Conservation (phyloP, 2,113 vertebrate species). For the Ptychochromis oligacanthus region DNA sequence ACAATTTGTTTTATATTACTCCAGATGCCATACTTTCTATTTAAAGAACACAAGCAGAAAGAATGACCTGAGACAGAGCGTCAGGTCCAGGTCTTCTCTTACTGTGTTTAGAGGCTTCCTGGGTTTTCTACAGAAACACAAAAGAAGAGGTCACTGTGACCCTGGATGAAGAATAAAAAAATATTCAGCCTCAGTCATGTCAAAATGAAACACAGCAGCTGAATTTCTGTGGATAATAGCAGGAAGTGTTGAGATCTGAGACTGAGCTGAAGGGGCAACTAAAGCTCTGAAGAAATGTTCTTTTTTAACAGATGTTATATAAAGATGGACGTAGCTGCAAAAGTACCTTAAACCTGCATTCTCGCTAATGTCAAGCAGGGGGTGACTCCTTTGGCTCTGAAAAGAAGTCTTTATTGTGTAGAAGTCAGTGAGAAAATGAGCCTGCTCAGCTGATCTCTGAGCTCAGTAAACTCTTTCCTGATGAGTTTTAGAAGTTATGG, state of each 20-base stretch:
- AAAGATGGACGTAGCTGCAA: not conserved
- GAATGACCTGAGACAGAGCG: not conserved
- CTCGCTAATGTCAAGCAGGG: no score
- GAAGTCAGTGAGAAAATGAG: not conserved
- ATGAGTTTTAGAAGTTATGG: no score
- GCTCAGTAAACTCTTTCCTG: not conserved
- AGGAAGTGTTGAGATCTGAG: no score
- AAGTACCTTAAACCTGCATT: not conserved
- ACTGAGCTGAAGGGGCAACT: no score
- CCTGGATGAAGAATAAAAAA: not conserved
- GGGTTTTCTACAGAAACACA: not conserved
- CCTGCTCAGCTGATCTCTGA: not conserved
- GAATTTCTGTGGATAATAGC: no score
- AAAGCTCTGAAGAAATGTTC: not conserved
- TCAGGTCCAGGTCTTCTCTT: no score
- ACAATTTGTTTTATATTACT: not conserved
- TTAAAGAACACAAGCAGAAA: not conserved
- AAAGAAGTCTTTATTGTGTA: no score
- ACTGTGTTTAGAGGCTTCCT: not conserved
- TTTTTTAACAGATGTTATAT: not conserved
- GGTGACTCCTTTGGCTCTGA: no score
- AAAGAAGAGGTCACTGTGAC: slow-evolving; percentile 38
- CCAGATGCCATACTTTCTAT: no score
- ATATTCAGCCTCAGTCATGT: no score
- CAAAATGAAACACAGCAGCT: no score